These are phyloP conservation scores for Andricus quercusramuli DNA, from an alignment of 2,888 invertebrate species.

Conservation along the genomic window DNA sequence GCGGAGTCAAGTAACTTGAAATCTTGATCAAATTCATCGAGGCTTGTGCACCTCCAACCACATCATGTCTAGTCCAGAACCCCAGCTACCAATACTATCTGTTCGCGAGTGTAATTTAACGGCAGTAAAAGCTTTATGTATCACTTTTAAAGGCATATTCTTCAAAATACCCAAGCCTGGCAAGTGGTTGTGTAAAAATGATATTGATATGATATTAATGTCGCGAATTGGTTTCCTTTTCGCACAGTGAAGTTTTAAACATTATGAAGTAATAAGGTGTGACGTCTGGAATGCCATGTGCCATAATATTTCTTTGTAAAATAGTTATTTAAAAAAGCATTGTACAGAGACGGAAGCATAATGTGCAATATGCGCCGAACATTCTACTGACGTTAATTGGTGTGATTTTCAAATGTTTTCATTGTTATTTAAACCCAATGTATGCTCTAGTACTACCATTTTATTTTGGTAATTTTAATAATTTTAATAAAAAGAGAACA, in stretches of 20 bases:
- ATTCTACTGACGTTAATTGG: background rate
- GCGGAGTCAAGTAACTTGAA: conserved; percentile 79
- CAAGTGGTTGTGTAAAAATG: conserved; percentile 56
- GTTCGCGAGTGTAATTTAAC: conserved; percentile 74
- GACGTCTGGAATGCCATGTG: conserved; percentile 50
- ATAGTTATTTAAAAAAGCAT: conserved; percentile 49
- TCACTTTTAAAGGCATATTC: conserved; percentile 69
- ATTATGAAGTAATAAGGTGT: conserved; percentile 30
- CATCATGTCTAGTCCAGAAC: conserved; percentile 78
- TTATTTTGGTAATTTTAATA: background rate
- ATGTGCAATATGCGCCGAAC: conserved; percentile 41
- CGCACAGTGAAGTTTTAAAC: conserved; percentile 33
- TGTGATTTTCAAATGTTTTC: background rate
- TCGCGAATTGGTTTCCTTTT: conserved; percentile 16
- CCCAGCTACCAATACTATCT: conserved; percentile 72
- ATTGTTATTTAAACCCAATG: background rate
- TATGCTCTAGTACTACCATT: background rate
- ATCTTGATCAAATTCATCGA: conserved; percentile 79
- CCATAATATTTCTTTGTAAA: conserved; percentile 51
- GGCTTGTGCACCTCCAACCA: conserved; percentile 74
- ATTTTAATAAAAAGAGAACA: background rate
- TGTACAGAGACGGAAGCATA: conserved; percentile 32
- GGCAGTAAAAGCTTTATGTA: conserved; percentile 76
- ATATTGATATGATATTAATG: conserved; percentile 35
- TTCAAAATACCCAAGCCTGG: conserved; percentile 54